Evolutionary conservation across 1,140 invertebrate species (phyloP).

Genomic region (Atta texana): DNA sequence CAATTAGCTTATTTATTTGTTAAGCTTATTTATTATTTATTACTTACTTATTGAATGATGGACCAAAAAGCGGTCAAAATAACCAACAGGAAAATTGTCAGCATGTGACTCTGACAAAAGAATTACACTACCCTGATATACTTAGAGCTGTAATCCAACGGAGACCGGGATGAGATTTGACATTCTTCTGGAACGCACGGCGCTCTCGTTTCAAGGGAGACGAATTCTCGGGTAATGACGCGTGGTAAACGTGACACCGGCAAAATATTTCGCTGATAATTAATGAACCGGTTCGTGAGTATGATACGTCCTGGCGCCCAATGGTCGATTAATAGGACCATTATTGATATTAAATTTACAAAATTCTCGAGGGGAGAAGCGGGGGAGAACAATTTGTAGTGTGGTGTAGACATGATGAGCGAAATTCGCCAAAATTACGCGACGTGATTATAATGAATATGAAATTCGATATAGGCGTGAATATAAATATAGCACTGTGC

Average conservation of each 20-base stretch:
- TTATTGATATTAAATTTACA: conserved; percentile 46
- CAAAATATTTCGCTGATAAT: conserved; percentile 29
- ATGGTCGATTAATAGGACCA: conserved; percentile 19
- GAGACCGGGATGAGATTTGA: neutral
- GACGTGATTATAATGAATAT: conserved; percentile 24
- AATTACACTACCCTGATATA: too few species aligned
- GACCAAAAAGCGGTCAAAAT: too few species aligned
- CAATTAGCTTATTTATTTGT: too few species aligned
- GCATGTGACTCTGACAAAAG: too few species aligned
- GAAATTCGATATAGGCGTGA: conserved; percentile 3
- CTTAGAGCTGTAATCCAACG: too few species aligned
- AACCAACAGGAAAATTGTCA: too few species aligned
- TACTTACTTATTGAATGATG: too few species aligned
- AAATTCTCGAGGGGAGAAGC: conserved; percentile 5
- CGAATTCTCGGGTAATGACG: neutral
- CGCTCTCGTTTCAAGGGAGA: neutral
- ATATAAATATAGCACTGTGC: conserved; percentile 12
- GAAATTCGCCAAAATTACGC: neutral
- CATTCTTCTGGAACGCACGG: neutral
- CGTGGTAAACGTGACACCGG: neutral
- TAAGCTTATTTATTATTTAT: too few species aligned
- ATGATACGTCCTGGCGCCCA: neutral
- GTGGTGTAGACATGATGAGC: conserved; percentile 4
- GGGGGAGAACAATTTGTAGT: neutral
- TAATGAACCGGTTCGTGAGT: conserved; percentile 13